phyloP scores from a whole-genome alignment of 1,140 invertebrate genomes.

The Zeugodacus cucurbitae region DNA sequence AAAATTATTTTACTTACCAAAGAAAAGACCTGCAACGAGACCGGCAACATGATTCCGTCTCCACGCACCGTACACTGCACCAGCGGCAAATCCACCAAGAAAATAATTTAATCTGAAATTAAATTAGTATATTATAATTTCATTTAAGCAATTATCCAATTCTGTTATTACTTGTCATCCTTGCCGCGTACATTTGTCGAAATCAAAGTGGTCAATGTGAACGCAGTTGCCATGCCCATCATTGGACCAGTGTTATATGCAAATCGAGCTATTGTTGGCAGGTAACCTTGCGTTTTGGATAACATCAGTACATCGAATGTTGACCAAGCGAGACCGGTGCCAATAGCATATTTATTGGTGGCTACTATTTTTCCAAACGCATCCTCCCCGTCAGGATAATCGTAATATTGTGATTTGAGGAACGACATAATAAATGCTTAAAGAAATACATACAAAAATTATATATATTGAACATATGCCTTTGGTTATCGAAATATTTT shows the following conservation, averaged over 20 bases:
- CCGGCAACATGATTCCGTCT: conserved; percentile 57
- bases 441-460: conserved; percentile 15
- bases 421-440: conserved; percentile 53
- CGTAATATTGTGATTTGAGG: conserved; percentile 70
- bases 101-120: conserved; percentile 69
- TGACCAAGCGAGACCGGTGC: conserved; percentile 66
- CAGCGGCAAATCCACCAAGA: conserved; percentile 71
- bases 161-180: conserved; percentile 69
- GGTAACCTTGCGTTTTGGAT: conserved; percentile 70
- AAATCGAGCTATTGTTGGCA: conserved; percentile 67
- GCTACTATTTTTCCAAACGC: conserved; percentile 73
- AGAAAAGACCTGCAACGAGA: conserved; percentile 53
- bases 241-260: conserved; percentile 71
- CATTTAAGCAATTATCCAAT: neutral
- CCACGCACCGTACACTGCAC: conserved; percentile 71
- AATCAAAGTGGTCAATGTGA: conserved; percentile 71
- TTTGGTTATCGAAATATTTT: too few relatives aligned
- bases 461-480: neutral
- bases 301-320: conserved; percentile 71
- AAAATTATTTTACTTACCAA: conserved; percentile 48
- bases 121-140: neutral
- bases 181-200: conserved; percentile 72
- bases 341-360: conserved; percentile 70
- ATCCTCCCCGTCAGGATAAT: conserved; percentile 77
- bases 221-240: conserved; percentile 73